These are phyloP conservation scores for Buathra laborator DNA, from an alignment of 2,888 invertebrate genomes.

Conservation along the genomic window DNA sequence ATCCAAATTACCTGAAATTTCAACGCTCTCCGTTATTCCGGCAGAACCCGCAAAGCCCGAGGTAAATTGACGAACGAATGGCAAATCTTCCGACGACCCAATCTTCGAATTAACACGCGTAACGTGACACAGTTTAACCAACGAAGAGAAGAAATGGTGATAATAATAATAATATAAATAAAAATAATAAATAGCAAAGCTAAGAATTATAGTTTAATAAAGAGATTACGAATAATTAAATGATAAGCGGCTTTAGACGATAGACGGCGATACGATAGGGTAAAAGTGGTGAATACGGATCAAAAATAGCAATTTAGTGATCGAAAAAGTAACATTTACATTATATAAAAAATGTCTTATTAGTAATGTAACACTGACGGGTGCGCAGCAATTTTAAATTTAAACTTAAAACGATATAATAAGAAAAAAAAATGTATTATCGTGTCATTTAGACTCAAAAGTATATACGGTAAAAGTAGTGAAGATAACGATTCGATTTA, in stretches of 20 bases:
- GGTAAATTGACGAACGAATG: slow-evolving; percentile 56
- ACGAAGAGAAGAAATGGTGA: not conserved
- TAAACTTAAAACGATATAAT: not conserved
- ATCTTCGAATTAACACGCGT: not conserved
- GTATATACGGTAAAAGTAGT: slow-evolving; percentile 7
- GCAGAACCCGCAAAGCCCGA: slow-evolving; percentile 33
- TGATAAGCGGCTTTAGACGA: not conserved
- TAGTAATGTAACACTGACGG: too few relatives aligned
- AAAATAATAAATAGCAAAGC: not conserved
- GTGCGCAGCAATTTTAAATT: too few relatives aligned
- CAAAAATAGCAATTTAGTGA: not conserved
- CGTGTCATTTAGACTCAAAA: not conserved
- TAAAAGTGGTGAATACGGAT: slow-evolving; percentile 3
- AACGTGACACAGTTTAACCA: not conserved
- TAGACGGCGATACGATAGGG: not conserved
- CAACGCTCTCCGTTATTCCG: slow-evolving; percentile 48
- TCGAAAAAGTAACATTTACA: not conserved
- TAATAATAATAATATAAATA: slow-evolving; percentile 1
- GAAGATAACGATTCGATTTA: not conserved
- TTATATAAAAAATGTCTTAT: too few relatives aligned
- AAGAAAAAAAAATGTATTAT: not conserved
- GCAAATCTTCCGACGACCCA: slow-evolving; percentile 11
- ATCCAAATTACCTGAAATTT: slow-evolving; percentile 37
- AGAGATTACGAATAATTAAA: not conserved
- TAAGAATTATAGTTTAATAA: not conserved